A percentile compares a stretch with the other conserved stretches of the same genome.
These are phyloP conservation scores for Anolis sagrei DNA, from an alignment of 2,113 vertebrate genomes.

Conservation along the genomic window DNA sequence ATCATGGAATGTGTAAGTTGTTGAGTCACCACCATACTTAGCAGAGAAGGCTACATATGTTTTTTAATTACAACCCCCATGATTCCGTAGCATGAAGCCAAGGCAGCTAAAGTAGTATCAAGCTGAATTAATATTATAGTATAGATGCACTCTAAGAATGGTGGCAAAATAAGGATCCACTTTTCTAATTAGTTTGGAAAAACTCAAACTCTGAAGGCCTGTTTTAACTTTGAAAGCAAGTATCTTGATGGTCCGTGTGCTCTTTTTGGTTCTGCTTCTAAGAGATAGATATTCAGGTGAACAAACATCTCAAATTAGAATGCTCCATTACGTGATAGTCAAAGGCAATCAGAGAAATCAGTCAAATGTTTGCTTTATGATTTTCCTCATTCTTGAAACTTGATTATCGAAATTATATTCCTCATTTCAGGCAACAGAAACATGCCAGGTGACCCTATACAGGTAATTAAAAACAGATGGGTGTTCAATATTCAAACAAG, in stretches of 20 bases:
- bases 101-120: too few relatives aligned
- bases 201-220: background rate
- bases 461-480: background rate
- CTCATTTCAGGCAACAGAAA: conserved; percentile 40
- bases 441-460: conserved; percentile 22
- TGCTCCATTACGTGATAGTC: conserved; percentile 10
- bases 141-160: background rate
- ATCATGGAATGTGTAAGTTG: too few relatives aligned
- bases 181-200: background rate
- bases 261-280: background rate
- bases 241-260: background rate
- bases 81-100: too few relatives aligned
- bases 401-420: background rate
- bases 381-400: conserved; percentile 8
- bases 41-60: too few relatives aligned
- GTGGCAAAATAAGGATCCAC: background rate
- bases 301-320: conserved; percentile 15
- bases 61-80: too few relatives aligned
- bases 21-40: too few relatives aligned
- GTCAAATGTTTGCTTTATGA: conserved; percentile 17
- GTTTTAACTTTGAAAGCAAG: background rate
- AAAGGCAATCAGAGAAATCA: conserved; percentile 23
- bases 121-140: too few relatives aligned
- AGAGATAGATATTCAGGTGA: conserved; percentile 29
- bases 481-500: conserved; percentile 25